A percentile compares a stretch with the other conserved stretches of the same genome.
phyloP scores from a whole-genome alignment of 2,888 invertebrate species.

The Altica lythri region DNA sequence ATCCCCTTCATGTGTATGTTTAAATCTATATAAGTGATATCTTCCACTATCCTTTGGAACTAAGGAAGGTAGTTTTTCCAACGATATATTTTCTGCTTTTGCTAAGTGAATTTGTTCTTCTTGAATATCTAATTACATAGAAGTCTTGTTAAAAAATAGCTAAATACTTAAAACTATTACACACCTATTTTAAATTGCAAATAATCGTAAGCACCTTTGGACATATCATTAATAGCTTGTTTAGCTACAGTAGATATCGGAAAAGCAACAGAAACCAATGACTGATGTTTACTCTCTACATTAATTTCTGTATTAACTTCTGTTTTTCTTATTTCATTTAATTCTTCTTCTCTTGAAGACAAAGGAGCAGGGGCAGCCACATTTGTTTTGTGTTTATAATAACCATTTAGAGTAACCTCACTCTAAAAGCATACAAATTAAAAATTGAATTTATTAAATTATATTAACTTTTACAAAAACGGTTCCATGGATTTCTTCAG shows the following conservation, averaged over 20 bases:
- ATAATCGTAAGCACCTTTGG: slow-evolving; percentile 79
- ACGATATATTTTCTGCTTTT: slow-evolving; percentile 69
- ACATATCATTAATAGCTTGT: slow-evolving; percentile 75
- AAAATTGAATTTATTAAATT: neutral
- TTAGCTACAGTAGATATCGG: slow-evolving; percentile 83
- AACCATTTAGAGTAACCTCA: slow-evolving; percentile 82
- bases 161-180: neutral
- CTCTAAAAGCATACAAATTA: slow-evolving; percentile 57
- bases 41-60: slow-evolving; percentile 86
- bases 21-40: slow-evolving; percentile 90
- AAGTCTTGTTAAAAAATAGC: neutral
- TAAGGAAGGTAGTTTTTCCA: slow-evolving; percentile 73
- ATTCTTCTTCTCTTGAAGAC: slow-evolving; percentile 84
- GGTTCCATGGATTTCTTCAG: slow-evolving; percentile 93
- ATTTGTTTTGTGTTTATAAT: slow-evolving; percentile 76
- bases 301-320: slow-evolving; percentile 74
- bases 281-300: slow-evolving; percentile 84
- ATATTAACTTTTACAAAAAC: slow-evolving; percentile 61
- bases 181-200: slow-evolving; percentile 85
- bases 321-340: slow-evolving; percentile 75
- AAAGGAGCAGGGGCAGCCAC: slow-evolving; percentile 87
- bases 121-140: slow-evolving; percentile 66
- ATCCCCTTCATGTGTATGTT: slow-evolving; percentile 92
- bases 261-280: slow-evolving; percentile 87
- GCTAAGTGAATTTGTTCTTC: slow-evolving; percentile 88